Evolutionary conservation across 2,888 invertebrate genomes (phyloP), one percentile per base, ranked within the genome.

Genomic region (Dromius quadrimaculatus): DNA sequence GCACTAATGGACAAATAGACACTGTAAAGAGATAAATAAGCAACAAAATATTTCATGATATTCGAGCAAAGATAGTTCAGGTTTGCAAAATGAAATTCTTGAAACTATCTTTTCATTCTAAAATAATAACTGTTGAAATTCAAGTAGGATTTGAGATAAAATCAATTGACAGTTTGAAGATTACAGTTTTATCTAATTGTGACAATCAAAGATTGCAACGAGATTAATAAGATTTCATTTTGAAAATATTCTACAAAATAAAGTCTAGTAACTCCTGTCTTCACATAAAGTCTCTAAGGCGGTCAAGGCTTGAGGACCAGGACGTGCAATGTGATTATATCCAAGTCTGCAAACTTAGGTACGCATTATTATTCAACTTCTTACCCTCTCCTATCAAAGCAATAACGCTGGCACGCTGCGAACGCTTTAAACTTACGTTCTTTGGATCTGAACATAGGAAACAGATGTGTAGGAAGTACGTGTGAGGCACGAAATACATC

Each of bases 281-380:
- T 6, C 13, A 3, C 41, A 41, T 41, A 41, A 41, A 15, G 15
- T 2, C 41, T n/a, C 1, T 41, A 1, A 1, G 15, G 15, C 8
- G 41, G 41, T 15, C 41, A 41, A 41, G 15, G 41, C 15, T 2
- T 6, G 36, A 13, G 8, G 36, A n/a, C n/a, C 36, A 28, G 4
- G 4, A 28, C 28, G 3, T 13, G 41, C 15, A 41, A 41, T 41
- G 15, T 41, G 15, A 41, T 41, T 41, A 13, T 41, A 15, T 19
- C 8, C 4, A 8, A 36, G 36, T 11, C 41, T 8, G 20, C 20
- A 20, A 32, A 54, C 6, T 54, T 54, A 28, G 23, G 6, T 17
- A 2, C 50, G 50, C 50, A 54, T 54, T 54, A 54, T 54, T 32
- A 54, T 54, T 54, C 13, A 32, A 32, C 28, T 54, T 54, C 23